Base-by-base conservation (phyloP, 2,113 vertebrate genomes). In the Calidris pugnax region DNA sequence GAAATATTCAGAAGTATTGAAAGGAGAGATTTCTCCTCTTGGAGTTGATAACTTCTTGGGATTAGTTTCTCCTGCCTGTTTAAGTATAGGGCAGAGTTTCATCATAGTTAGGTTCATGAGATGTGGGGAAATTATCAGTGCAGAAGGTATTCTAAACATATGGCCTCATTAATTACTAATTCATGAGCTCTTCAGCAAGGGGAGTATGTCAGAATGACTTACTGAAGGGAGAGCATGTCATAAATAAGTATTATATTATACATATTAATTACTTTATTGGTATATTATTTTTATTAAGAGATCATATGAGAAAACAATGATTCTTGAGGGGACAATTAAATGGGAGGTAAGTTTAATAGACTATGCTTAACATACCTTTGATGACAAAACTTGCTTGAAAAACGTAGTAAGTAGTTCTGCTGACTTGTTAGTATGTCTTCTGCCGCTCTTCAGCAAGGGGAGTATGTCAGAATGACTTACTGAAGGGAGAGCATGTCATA, bases 251-350 rank as follows among this genome's bases (percentile, higher is more conserved):
- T 60, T 59, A 16, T 45, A 26, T 85, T 57, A 55, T 27, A 35
- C 7, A 32, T 68, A 75, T 59, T 87, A 68, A 76, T 62, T 83
- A 45, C 10, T 59, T 85, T 64, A 63, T 86, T 69, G 9, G 4
- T 53, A 37, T 47, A 83, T 76, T 87, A 68, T 85, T 96, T 93
- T 89, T 91, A 79, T 79, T 67, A 92, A 74, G 37, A 92, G 26
- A 66, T 13, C 15, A 30, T 48, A 35, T n/a, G 35, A 85, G 53
- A 79, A 43, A 82, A 79, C 35, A 89, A 82, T 56, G 15, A 74
- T 22, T 86, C 87, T 62, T 41, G 26, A 88, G 50, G 57, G 64
- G 59, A 41, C 41, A 92, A 76, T 75, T 95, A 85, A 62, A 91
- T 2, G 0, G 37, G 37, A 39, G 37, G 37, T 39, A 39, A 39